Percentiles rank a stretch among this genome's conserved stretches.
These are phyloP conservation scores for Drosophila acutilabella DNA, from an alignment of 2,888 invertebrate species.

Conservation along the genomic window DNA sequence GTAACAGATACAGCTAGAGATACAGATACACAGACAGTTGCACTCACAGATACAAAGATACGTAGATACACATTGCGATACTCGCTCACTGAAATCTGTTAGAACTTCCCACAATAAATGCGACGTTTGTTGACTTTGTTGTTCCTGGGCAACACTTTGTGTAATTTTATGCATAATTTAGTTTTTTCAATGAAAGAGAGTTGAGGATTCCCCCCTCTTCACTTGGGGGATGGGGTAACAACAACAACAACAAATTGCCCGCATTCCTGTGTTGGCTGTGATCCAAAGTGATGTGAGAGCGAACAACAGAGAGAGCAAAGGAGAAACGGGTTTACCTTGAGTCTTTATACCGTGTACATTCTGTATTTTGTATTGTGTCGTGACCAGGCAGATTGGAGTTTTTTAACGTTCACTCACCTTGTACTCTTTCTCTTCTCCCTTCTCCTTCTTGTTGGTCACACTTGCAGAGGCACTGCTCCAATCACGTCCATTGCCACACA, in stretches of 20 bases:
- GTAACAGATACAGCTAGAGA: conserved; percentile 26
- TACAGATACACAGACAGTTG: conserved; percentile 18
- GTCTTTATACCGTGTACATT: conserved; percentile 15
- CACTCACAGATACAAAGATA: conserved; percentile 15
- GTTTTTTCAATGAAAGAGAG: conserved; percentile 68
- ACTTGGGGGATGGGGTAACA: neutral
- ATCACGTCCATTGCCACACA: conserved; percentile 97
- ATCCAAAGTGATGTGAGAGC: neutral
- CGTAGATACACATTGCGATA: conserved; percentile 6
- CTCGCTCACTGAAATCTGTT: conserved; percentile 49
- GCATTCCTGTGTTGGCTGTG: conserved; percentile 63
- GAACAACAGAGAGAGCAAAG: conserved; percentile 6
- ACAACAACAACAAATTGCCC: conserved; percentile 57
- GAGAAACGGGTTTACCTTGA: conserved; percentile 69
- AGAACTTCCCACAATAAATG: conserved; percentile 70
- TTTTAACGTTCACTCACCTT: conserved; percentile 49
- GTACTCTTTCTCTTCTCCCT: conserved; percentile 5
- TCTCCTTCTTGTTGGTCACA: conserved; percentile 2
- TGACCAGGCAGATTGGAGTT: conserved; percentile 37
- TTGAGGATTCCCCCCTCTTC: neutral
- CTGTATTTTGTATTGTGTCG: conserved; percentile 45
- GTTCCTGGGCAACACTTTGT: conserved; percentile 59
- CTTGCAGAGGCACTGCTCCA: conserved; percentile 95
- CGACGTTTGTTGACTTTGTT: conserved; percentile 27
- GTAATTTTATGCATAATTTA: conserved; percentile 76